phyloP scores from a whole-genome alignment of 2,113 vertebrate species.

The Taurulus bubalis region DNA sequence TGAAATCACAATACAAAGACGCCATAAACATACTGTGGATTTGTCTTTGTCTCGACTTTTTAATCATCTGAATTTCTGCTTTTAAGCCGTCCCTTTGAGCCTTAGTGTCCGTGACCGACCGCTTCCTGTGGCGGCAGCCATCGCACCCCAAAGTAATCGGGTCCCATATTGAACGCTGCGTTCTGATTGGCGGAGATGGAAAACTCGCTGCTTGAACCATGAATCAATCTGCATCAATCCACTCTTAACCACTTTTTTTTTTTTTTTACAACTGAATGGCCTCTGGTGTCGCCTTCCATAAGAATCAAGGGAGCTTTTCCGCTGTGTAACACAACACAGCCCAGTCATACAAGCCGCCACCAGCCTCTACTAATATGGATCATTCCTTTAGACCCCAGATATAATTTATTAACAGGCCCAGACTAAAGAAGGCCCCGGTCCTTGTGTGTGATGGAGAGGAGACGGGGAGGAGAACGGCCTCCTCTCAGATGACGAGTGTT shows the following conservation, averaged over 20 bases:
- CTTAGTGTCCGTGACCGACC: not conserved
- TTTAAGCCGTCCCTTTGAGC: not conserved
- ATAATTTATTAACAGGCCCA: constrained; percentile 75
- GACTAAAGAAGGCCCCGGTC: constrained; percentile 38
- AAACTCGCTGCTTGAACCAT: constrained; percentile 19
- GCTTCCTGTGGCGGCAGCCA: not conserved
- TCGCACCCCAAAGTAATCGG: not conserved
- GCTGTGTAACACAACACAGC: constrained; percentile 73
- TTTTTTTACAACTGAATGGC: not conserved
- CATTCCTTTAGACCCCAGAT: constrained; percentile 58
- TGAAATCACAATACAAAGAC: not conserved
- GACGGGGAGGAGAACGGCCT: constrained; percentile 51
- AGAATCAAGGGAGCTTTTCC: constrained; percentile 53
- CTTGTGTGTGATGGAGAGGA: constrained; percentile 52
- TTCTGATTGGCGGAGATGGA: constrained; percentile 5
- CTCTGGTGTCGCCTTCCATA: constrained; percentile 67
- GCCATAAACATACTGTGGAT: not conserved
- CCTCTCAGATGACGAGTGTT: constrained; percentile 74
- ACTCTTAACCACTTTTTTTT: constrained; percentile 24
- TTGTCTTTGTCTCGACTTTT: not conserved
- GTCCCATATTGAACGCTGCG: not conserved
- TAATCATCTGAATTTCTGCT: not conserved
- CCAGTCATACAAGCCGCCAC: constrained; percentile 56
- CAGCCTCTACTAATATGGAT: constrained; percentile 58
- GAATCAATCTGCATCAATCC: constrained; percentile 50